Conservation (phyloP, 2,888 invertebrate species). For the Lamellibrachia columna region DNA sequence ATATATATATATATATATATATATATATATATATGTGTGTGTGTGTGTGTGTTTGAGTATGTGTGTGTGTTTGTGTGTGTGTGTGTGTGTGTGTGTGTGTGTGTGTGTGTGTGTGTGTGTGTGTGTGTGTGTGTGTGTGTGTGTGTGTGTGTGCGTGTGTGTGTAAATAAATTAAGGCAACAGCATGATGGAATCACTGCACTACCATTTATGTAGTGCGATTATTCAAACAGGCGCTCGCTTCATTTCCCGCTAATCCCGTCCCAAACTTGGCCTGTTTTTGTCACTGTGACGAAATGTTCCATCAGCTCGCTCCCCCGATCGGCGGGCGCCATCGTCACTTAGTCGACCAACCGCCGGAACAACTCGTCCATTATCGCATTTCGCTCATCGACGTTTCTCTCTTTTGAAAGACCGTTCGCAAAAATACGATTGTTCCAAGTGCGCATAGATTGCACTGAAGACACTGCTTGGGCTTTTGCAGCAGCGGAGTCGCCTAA, state of each 20-base stretch:
- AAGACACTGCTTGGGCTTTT: neutral
- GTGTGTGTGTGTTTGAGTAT: too few relatives aligned
- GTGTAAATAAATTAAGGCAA: too few relatives aligned
- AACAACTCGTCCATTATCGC: neutral
- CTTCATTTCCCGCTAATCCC: neutral
- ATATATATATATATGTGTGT: too few relatives aligned
- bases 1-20: too few relatives aligned
- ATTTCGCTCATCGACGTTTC: neutral
- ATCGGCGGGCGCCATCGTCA: neutral
- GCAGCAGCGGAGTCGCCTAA: neutral
- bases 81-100: too few relatives aligned
- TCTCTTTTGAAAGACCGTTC: neutral
- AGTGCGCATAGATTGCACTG: neutral
- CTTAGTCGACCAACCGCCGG: neutral
- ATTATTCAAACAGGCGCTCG: too few relatives aligned
- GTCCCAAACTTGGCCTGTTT: neutral
- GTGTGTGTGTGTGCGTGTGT: too few relatives aligned
- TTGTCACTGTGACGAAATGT: neutral
- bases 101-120: too few relatives aligned
- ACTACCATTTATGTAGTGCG: too few relatives aligned
- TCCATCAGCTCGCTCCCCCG: neutral
- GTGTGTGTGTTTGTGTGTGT: too few relatives aligned
- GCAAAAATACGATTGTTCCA: constrained; percentile 3
- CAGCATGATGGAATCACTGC: too few relatives aligned
- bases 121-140: too few relatives aligned